Conservation (phyloP, 2,113 vertebrate genomes). For the Microcebus griseorufus region DNA sequence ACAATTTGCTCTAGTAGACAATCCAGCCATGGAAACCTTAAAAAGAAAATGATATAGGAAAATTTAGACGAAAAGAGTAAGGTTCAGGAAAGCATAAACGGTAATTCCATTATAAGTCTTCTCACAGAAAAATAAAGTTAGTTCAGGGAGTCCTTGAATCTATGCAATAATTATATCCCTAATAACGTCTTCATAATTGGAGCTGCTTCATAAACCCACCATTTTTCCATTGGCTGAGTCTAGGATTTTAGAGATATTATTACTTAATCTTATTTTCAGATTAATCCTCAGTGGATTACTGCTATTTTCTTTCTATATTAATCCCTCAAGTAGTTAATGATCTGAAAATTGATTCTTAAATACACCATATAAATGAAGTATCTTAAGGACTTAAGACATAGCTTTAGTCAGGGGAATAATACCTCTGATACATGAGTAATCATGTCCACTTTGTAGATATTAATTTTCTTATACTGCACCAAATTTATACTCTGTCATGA, state of each 20-base stretch:
- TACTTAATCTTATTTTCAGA: conserved; percentile 46
- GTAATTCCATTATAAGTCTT: background rate
- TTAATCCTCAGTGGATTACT: conserved; percentile 45
- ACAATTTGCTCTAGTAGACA: conserved; percentile 41
- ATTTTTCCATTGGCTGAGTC: background rate
- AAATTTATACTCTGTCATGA: background rate
- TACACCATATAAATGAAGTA: background rate
- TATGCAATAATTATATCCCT: too few species aligned
- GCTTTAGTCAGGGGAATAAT: background rate
- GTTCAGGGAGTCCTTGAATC: background rate
- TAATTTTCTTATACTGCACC: background rate
- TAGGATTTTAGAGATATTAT: conserved; percentile 16
- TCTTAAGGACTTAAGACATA: background rate
- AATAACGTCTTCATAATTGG: background rate
- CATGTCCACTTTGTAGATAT: background rate
- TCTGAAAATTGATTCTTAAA: conserved; percentile 60
- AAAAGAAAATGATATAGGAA: background rate
- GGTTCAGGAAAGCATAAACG: conserved; percentile 8
- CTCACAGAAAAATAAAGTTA: background rate
- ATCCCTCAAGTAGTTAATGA: conserved; percentile 49
- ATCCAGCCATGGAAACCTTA: conserved; percentile 53
- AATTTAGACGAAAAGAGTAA: conserved; percentile 56
- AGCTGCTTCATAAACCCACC: background rate
- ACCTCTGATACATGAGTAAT: background rate
- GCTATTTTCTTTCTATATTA: conserved; percentile 44